Percentiles rank a stretch among this genome's conserved stretches.
Conservation (phyloP, 2,888 invertebrate genomes). For the Andrena bicolor region DNA sequence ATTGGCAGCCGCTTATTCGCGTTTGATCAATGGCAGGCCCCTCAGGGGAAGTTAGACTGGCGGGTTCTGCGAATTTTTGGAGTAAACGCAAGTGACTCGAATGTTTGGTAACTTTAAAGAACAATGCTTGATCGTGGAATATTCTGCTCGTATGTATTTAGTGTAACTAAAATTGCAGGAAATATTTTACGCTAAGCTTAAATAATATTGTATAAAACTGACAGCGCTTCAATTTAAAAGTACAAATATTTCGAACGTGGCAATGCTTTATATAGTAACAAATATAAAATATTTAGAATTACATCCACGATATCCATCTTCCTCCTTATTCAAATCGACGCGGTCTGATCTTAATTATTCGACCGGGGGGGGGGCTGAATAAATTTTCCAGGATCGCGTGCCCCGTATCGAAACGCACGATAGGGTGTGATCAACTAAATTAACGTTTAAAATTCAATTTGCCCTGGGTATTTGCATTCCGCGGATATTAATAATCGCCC, state of each 20-base stretch:
- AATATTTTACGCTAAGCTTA: no score
- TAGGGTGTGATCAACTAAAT: constrained; percentile 22
- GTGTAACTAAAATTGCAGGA: no score
- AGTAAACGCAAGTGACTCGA: constrained; percentile 43
- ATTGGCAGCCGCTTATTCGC: constrained; percentile 60
- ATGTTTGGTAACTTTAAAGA: constrained; percentile 42
- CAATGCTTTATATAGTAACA: no score
- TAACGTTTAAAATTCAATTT: constrained; percentile 32
- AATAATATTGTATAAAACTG: no score
- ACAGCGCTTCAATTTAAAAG: no score
- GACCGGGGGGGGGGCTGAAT: not conserved
- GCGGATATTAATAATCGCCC: constrained; percentile 5
- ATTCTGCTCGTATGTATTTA: no score
- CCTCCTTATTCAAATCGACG: constrained; percentile 2
- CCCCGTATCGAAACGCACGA: not conserved
- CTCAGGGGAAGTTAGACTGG: constrained; percentile 55
- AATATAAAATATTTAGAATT: no score
- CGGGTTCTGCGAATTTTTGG: constrained; percentile 58
- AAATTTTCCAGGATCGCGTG: not conserved
- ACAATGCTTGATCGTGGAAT: constrained; percentile 13
- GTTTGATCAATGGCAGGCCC: constrained; percentile 66
- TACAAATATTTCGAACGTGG: no score
- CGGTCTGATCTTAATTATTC: constrained; percentile 32
- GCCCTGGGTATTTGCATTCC: constrained; percentile 5
- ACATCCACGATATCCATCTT: constrained; percentile 21